Base-by-base conservation (phyloP, 2,113 vertebrate species). In the Carettochelys insculpta region DNA sequence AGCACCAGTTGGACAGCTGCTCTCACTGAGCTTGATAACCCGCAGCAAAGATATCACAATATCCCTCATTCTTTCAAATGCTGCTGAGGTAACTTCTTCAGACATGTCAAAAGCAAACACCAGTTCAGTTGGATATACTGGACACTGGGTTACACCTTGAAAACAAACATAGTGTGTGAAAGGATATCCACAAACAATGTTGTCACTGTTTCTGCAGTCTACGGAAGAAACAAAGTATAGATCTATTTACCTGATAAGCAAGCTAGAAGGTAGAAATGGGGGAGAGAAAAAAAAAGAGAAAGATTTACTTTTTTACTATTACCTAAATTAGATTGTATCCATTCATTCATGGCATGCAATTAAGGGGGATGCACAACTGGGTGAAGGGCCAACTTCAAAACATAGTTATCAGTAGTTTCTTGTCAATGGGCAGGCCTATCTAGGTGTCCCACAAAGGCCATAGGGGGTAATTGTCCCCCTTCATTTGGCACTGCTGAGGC, bases 61-160 rank as follows among this genome's bases (percentile, higher is more conserved):
- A 10, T 79, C 87, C 45, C 97, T 98, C 98, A 99, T 99, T 83
- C 96, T 97, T 94, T 98, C 97, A 54, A 99, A 99, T n/a, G 95
- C 94, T 24, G n/a, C 38, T 27, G 89, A 81, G 1, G 94, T 95
- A 92, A 99, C 97, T 2, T 97, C 98, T 0, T 89, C 94, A 7
- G 98, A 99, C 98, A 98, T 98, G 94, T 99, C 99, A 51, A 99
- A 95, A 54, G 97, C 98, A 34, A 99, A 98, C 43, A 98, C 98
- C 96, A 99, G 96, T 95, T 99, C 98, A 0, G 98, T 98, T 53
- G 98, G 99, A 95, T 98, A 98, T 24, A 80, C 96, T 2, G 98
- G 98, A 77, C 99, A 99, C 2, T 56, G 87, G 0, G 92, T 90
- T 19, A 34, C 76, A 85, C 82, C 98, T 98, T 54, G 16, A 90